Base-by-base conservation (phyloP, 2,113 vertebrate species). In the Scalopus aquaticus region DNA sequence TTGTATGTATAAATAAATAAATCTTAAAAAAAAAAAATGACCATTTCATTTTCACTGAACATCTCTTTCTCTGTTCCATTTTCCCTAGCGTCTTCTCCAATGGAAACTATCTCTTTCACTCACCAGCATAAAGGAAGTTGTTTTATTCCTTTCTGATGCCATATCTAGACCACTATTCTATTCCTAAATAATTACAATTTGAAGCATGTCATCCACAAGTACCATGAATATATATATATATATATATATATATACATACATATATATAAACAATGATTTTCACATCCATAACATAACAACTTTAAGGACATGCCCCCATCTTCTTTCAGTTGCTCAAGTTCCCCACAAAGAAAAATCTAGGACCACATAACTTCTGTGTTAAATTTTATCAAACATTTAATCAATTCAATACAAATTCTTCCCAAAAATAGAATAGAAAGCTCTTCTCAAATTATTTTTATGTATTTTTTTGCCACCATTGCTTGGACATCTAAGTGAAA, bases 11-110 rank as follows among this genome's bases (percentile, higher is more conserved):
- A n/a, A n/a, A n/a, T n/a, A n/a, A n/a, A n/a, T n/a, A n/a, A n/a
- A n/a, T n/a, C n/a, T n/a, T n/a, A n/a, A n/a, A n/a, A n/a, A n/a
- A n/a, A n/a, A 91, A 3, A 6, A 82, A 93, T 32, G n/a, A 86
- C 30, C 26, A 70, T 37, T 87, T 4, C 19, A 39, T 42, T 76
- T 92, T 44, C 78, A 84, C 8, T 58, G 39, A 88, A 73, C n/a
- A 62, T 80, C 35, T 77, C 49, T 96, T 74, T 32, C 83, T 85
- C 54, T 90, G 87, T 69, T 84, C 42, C 46, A 44, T 94, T 80
- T 69, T 88, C 26, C 51, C n/a, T n/a, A 22, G 78, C 89, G 73
- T 83, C 64, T 88, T 94, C 30, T 85, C 39, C 39, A 91, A 10
- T 16, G 54, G 62, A 85, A 88, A 96, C 30, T 60, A 58, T 19